Evolutionary conservation across 2,113 vertebrate genomes (phyloP).

Genomic region (Myxocyprinus asiaticus): DNA sequence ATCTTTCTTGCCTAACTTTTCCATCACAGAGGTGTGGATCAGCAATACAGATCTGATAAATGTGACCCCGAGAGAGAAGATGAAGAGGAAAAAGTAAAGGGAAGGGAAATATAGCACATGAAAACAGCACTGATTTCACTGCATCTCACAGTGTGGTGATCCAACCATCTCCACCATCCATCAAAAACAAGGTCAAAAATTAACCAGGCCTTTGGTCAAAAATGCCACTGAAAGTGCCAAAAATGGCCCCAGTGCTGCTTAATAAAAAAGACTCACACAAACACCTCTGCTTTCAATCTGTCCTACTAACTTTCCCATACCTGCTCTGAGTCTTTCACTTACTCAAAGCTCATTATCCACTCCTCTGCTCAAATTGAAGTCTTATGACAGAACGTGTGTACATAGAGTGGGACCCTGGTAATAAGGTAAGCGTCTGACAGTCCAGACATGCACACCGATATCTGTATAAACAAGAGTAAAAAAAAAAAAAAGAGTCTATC

Average conservation of each 20-base stretch:
- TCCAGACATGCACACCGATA: neutral
- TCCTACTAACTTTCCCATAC: slow-evolving; percentile 4
- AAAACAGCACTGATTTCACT: neutral
- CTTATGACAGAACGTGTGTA: slow-evolving; percentile 14
- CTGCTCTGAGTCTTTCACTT: slow-evolving; percentile 2
- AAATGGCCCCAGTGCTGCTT: no score
- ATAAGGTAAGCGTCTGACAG: slow-evolving; percentile 21
- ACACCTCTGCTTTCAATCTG: slow-evolving; percentile 1
- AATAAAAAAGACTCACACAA: no score
- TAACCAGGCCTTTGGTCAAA: no score
- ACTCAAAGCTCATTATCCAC: slow-evolving; percentile 16
- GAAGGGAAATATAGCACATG: neutral
- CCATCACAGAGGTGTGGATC: no score
- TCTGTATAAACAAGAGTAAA: slow-evolving; percentile 23
- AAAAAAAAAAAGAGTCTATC: neutral
- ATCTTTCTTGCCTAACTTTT: no score
- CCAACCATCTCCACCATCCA: no score
- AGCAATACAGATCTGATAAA: neutral
- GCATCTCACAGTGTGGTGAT: neutral
- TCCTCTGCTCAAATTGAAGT: slow-evolving; percentile 15
- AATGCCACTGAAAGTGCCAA: no score
- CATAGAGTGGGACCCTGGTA: slow-evolving; percentile 1
- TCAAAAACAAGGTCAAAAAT: no score
- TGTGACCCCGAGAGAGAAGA: slow-evolving; percentile 22
- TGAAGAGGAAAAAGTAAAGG: neutral